Evolutionary conservation across 2,888 invertebrate genomes (phyloP).

Genomic region (Galerucella nymphaeae): DNA sequence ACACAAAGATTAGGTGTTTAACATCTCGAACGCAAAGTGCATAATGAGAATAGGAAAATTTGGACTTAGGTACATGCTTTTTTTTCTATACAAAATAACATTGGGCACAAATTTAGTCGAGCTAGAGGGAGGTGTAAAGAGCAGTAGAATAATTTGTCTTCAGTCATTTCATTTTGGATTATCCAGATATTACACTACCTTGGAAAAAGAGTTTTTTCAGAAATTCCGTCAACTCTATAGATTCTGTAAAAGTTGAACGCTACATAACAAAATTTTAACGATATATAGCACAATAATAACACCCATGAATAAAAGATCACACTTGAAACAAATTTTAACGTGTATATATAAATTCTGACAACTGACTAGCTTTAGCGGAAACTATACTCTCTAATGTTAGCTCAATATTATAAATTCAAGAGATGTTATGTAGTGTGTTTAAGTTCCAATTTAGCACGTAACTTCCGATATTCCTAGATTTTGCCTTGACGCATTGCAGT

Average conservation of each 20-base stretch:
- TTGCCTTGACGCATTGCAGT: slow-evolving; percentile 55
- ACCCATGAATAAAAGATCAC: background rate
- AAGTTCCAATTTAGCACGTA: slow-evolving; percentile 50
- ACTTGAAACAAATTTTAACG: background rate
- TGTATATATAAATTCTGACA: slow-evolving; percentile 4
- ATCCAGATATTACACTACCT: too few relatives aligned
- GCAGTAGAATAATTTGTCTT: too few relatives aligned
- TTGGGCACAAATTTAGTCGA: too few relatives aligned
- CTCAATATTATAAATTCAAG: slow-evolving; percentile 40
- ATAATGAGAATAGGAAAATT: too few relatives aligned
- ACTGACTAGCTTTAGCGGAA: background rate
- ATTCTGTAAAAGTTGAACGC: too few relatives aligned
- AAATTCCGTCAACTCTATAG: too few relatives aligned
- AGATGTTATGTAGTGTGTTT: slow-evolving; percentile 39
- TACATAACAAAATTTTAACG: background rate
- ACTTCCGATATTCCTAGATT: slow-evolving; percentile 52
- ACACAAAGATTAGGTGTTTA: background rate
- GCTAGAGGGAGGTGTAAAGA: too few relatives aligned
- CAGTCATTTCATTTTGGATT: too few relatives aligned
- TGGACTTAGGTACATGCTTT: too few relatives aligned
- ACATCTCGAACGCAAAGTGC: too few relatives aligned
- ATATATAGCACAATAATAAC: background rate
- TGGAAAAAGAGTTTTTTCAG: too few relatives aligned
- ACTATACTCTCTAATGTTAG: slow-evolving; percentile 8
- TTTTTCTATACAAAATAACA: too few relatives aligned